Conservation (phyloP, 2,113 vertebrate species). For the Steatornis caripensis region DNA sequence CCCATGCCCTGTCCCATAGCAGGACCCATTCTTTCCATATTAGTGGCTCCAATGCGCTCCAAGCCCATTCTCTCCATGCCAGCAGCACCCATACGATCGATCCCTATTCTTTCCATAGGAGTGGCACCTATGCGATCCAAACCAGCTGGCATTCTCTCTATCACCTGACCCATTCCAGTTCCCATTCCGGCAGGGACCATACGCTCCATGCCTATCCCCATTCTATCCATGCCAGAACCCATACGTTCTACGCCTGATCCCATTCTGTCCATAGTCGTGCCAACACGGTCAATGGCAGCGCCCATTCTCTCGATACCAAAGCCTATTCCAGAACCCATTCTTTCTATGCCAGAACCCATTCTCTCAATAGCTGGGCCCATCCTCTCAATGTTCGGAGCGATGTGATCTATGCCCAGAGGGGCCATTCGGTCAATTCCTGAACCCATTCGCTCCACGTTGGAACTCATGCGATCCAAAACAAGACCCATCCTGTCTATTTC, state of each 20-base stretch:
- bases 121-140: constrained; percentile 89
- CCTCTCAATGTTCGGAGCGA: constrained; percentile 85
- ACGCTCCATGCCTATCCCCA: constrained; percentile 85
- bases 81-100: constrained; percentile 88
- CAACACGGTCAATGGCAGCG: constrained; percentile 84
- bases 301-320: constrained; percentile 90
- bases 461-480: constrained; percentile 89
- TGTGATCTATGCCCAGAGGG: constrained; percentile 86
- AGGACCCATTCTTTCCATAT: constrained; percentile 87
- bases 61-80: constrained; percentile 87
- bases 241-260: constrained; percentile 83
- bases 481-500: constrained; percentile 91
- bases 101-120: constrained; percentile 85
- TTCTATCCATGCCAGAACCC: constrained; percentile 83
- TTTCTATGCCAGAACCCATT: constrained; percentile 84
- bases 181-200: constrained; percentile 88
- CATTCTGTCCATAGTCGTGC: constrained; percentile 79
- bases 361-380: constrained; percentile 86
- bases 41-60: constrained; percentile 83
- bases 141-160: constrained; percentile 86
- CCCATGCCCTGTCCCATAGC: constrained; percentile 83
- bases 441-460: constrained; percentile 78
- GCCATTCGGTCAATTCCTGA: constrained; percentile 85
- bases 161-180: constrained; percentile 84
- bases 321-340: constrained; percentile 86